These are phyloP conservation scores for Antechinus stuartii DNA, from an alignment of 2,113 vertebrate species.

Conservation along the genomic window DNA sequence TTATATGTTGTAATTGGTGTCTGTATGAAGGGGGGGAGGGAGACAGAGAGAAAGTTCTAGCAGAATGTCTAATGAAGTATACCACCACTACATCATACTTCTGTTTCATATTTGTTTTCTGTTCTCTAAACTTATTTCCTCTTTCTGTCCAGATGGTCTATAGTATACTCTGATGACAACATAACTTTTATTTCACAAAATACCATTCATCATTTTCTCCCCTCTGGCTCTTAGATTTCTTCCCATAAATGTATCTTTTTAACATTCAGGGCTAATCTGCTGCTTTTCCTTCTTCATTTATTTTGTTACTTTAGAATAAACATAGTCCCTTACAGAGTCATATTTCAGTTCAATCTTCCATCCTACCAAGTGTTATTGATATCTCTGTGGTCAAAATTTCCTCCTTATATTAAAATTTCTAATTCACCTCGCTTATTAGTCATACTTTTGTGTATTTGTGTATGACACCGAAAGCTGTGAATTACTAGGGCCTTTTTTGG, in stretches of 20 bases:
- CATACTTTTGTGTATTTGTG: neutral
- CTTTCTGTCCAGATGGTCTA: neutral
- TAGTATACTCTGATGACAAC: neutral
- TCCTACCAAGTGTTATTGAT: neutral
- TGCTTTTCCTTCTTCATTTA: neutral
- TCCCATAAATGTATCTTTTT: neutral
- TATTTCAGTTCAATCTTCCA: neutral
- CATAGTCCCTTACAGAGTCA: neutral
- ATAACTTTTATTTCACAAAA: neutral
- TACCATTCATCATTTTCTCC: neutral
- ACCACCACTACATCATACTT: neutral
- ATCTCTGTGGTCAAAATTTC: neutral
- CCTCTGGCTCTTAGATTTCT: neutral
- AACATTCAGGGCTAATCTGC: neutral
- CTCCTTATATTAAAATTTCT: neutral
- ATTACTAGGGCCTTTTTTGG: neutral
- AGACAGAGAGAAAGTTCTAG: neutral
- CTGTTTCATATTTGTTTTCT: neutral
- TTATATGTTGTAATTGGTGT: neutral
- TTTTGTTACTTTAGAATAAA: neutral
- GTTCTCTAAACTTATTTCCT: neutral
- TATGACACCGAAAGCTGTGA: neutral
- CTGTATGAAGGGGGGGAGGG: no score
- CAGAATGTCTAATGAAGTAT: neutral
- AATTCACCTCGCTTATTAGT: neutral